Percentiles rank a stretch among this genome's conserved stretches.
Evolutionary conservation across 2,113 vertebrate genomes (phyloP).

Genomic region (Buteo buteo): DNA sequence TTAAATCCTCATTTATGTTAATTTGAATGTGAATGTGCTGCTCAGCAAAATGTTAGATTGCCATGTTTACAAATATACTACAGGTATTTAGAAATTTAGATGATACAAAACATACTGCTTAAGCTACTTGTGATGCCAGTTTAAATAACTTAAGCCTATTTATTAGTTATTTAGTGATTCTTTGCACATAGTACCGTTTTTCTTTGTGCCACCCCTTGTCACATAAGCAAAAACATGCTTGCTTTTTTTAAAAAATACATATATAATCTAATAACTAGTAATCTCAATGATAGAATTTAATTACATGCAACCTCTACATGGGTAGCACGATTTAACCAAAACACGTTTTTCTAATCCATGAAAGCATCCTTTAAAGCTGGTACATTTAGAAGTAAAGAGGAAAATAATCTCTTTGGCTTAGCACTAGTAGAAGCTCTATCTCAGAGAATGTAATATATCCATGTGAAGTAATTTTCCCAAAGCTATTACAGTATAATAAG

Average conservation of each 20-base stretch:
- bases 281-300: conserved; percentile 59
- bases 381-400: neutral
- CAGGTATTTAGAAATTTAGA: conserved; percentile 79
- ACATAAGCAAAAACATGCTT: conserved; percentile 14
- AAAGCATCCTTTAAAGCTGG: conserved; percentile 7
- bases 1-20: conserved; percentile 77
- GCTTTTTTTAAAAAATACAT: conserved; percentile 17
- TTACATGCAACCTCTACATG: conserved; percentile 21
- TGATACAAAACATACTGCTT: conserved; percentile 67
- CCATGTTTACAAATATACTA: conserved; percentile 81
- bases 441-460: neutral
- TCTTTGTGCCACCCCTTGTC: neutral
- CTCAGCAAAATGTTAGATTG: conserved; percentile 70
- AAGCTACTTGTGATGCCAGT: conserved; percentile 50
- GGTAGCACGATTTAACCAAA: conserved; percentile 32
- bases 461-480: conserved; percentile 24
- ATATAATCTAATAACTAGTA: conserved; percentile 62
- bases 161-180: conserved; percentile 69
- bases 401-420: conserved; percentile 51
- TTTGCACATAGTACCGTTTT: conserved; percentile 47
- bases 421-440: neutral
- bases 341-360: conserved; percentile 59
- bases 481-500: conserved; percentile 32
- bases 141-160: conserved; percentile 75
- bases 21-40: conserved; percentile 73